These are phyloP conservation scores for Triops longicaudatus DNA, from an alignment of 1,140 invertebrate genomes.

Conservation along the genomic window DNA sequence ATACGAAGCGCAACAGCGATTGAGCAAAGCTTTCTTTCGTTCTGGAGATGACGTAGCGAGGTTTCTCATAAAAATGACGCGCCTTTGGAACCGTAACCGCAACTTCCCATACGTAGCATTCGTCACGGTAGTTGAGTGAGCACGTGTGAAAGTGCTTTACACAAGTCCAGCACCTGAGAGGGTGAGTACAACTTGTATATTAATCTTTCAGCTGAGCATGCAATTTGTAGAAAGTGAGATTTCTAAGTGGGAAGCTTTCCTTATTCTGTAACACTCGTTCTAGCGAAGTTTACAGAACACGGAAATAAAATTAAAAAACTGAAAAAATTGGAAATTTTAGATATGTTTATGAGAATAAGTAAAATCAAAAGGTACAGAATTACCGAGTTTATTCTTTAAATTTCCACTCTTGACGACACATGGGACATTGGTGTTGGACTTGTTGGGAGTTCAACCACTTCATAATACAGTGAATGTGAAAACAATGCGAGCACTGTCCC, in stretches of 20 bases:
- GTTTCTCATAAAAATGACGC: neutral
- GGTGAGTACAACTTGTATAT: too few relatives aligned
- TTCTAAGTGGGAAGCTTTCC: too few relatives aligned
- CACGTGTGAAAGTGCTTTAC: too few relatives aligned
- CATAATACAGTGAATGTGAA: conserved; percentile 99
- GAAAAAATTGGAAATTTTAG: too few relatives aligned
- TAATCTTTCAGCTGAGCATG: too few relatives aligned
- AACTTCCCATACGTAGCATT: neutral
- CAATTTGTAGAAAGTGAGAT: too few relatives aligned
- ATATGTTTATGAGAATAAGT: neutral
- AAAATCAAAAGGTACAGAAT: neutral
- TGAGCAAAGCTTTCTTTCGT: neutral
- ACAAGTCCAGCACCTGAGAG: too few relatives aligned
- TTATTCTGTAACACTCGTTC: too few relatives aligned
- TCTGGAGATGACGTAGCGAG: neutral
- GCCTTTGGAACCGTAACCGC: neutral
- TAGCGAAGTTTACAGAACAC: too few relatives aligned
- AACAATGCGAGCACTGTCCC: conserved; percentile 98
- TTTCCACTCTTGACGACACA: conserved; percentile 99
- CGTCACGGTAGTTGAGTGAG: neutral
- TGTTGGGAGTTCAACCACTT: conserved; percentile 98
- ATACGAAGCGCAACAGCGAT: neutral
- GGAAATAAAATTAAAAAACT: too few relatives aligned
- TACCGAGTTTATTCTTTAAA: conserved; percentile 63
- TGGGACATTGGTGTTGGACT: conserved; percentile 90